Evolutionary conservation across 2,797 vertebrate species (phyloP).

Genomic region (Labroides dimidiatus): DNA sequence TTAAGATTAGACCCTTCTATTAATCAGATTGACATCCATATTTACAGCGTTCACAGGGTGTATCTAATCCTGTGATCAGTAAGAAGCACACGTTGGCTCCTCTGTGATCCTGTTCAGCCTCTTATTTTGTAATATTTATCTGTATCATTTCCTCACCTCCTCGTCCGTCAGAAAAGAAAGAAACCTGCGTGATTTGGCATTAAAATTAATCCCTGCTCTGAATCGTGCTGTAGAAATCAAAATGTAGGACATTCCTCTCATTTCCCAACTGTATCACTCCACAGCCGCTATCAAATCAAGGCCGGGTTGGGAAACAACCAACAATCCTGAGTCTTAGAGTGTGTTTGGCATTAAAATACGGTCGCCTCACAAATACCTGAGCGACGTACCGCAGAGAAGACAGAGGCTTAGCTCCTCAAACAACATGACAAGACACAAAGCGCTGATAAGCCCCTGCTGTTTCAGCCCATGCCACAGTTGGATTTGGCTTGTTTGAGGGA

Average conservation of each 20-base stretch:
- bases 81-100: conserved; percentile 16
- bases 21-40: conserved; percentile 1
- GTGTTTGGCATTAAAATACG: conserved; percentile 60
- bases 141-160: conserved; percentile 42
- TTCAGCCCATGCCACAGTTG: conserved; percentile 73
- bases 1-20: not conserved
- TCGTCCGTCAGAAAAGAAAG: conserved; percentile 24
- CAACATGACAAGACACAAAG: conserved; percentile 75
- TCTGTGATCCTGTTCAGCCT: conserved; percentile 15
- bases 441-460: conserved; percentile 77
- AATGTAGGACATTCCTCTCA: conserved; percentile 66
- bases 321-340: conserved; percentile 65
- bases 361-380: conserved; percentile 75
- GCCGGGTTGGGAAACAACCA: conserved; percentile 62
- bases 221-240: conserved; percentile 45
- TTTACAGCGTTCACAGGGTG: not conserved
- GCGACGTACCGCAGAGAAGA: conserved; percentile 66
- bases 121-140: conserved; percentile 42
- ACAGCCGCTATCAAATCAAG: conserved; percentile 49
- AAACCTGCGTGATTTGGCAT: conserved; percentile 29
- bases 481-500: conserved; percentile 77
- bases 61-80: conserved; percentile 21
- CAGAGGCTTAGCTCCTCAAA: conserved; percentile 74
- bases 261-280: conserved; percentile 47
- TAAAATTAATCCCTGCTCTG: conserved; percentile 44